These are phyloP conservation scores for Engystomops pustulosus DNA, from an alignment of 2,113 vertebrate species.

Conservation along the genomic window DNA sequence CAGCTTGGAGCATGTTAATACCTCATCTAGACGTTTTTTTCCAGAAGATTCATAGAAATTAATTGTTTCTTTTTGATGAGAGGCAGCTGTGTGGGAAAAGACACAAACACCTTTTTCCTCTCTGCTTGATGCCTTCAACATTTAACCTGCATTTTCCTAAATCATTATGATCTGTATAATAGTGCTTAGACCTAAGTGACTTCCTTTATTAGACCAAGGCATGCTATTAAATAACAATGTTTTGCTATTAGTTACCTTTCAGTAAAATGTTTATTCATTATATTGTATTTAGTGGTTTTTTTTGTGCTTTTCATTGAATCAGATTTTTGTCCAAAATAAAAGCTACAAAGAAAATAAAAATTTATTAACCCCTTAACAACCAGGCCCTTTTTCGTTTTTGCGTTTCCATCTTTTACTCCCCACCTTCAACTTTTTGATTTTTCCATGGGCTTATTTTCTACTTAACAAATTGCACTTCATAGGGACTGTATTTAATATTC, in stretches of 20 bases:
- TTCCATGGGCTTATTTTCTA: too few species aligned
- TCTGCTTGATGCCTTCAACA: slow-evolving; percentile 13
- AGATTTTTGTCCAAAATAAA: too few species aligned
- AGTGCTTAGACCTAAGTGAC: background rate
- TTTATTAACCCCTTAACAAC: too few species aligned
- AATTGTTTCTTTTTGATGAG: background rate
- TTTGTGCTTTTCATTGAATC: too few species aligned
- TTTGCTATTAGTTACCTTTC: background rate
- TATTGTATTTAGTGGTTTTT: too few species aligned
- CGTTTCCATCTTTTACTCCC: too few species aligned
- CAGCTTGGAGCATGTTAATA: slow-evolving; percentile 5
- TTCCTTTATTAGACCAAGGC: background rate
- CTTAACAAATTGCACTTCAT: too few species aligned
- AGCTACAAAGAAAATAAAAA: too few species aligned
- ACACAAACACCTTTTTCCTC: slow-evolving; percentile 22
- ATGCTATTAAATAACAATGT: background rate
- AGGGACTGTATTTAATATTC: too few species aligned
- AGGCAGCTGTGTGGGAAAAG: slow-evolving; percentile 30
- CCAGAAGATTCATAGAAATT: slow-evolving; percentile 30
- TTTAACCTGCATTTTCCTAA: slow-evolving; percentile 33
- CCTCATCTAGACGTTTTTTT: slow-evolving; percentile 7
- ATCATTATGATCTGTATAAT: background rate
- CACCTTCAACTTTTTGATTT: too few species aligned
- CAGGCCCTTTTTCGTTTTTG: too few species aligned
- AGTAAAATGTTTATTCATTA: too few species aligned